Percentiles rank a stretch among this genome's conserved stretches.
phyloP scores from a whole-genome alignment of 1,140 invertebrate species.

The Periplaneta americana region DNA sequence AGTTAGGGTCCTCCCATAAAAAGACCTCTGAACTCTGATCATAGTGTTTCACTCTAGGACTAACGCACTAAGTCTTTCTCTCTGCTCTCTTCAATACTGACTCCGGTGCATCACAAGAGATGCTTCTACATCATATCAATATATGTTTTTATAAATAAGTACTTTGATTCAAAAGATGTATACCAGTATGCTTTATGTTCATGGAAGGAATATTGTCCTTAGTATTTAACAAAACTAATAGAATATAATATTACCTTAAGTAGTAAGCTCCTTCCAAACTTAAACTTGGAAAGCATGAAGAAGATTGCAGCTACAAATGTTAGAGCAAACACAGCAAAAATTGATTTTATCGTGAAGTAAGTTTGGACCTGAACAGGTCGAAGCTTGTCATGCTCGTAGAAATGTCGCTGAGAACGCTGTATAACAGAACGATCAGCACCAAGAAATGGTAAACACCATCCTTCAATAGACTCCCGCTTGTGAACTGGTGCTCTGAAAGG shows the following conservation, averaged over 20 bases:
- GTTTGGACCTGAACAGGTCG: slow-evolving; percentile 63
- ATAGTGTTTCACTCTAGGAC: too few species aligned
- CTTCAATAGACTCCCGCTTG: slow-evolving; percentile 48
- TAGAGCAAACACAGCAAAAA: slow-evolving; percentile 40
- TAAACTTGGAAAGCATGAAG: slow-evolving; percentile 55
- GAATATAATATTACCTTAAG: slow-evolving; percentile 47
- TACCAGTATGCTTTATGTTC: too few species aligned
- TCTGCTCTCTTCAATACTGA: too few species aligned
- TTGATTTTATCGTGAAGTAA: slow-evolving; percentile 40
- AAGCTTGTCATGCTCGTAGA: slow-evolving; percentile 59
- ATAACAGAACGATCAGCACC: slow-evolving; percentile 77
- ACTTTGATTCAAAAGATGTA: too few species aligned
- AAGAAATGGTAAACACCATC: slow-evolving; percentile 73
- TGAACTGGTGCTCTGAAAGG: slow-evolving; percentile 51
- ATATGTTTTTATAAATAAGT: too few species aligned
- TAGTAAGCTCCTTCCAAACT: slow-evolving; percentile 55
- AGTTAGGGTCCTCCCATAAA: too few species aligned
- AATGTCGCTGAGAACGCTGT: slow-evolving; percentile 65
- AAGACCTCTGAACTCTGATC: too few species aligned
- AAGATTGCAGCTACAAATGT: slow-evolving; percentile 56
- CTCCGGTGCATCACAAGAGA: too few species aligned
- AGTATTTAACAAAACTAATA: too few species aligned
- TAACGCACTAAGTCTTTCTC: too few species aligned
- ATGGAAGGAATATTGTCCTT: too few species aligned
- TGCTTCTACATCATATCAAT: too few species aligned